Percentiles rank a stretch among this genome's conserved stretches.
phyloP scores from a whole-genome alignment of 2,113 vertebrate species.

The Rhizomys pruinosus region DNA sequence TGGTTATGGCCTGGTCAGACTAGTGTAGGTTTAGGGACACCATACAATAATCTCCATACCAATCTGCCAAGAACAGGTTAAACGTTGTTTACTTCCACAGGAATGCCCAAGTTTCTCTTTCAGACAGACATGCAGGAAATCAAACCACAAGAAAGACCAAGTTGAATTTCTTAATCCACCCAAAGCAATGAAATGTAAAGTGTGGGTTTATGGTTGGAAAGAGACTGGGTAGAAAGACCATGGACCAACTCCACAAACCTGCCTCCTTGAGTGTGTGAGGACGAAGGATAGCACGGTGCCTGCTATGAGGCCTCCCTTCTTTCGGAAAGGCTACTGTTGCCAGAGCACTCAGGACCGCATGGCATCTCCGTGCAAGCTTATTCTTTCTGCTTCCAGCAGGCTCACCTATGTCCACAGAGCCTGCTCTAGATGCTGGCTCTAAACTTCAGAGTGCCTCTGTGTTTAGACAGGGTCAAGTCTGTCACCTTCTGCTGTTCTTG shows the following conservation, averaged over 20 bases:
- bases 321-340: neutral
- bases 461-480: neutral
- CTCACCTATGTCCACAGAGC: neutral
- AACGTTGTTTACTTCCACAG: conserved; percentile 44
- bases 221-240: conserved; percentile 67
- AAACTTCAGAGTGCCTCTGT: neutral
- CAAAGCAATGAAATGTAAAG: conserved; percentile 64
- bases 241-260: conserved; percentile 43
- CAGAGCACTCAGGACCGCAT: neutral
- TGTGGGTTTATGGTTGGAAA: conserved; percentile 78
- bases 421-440: neutral
- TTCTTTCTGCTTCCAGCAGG: neutral
- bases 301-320: neutral
- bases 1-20: neutral
- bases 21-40: neutral
- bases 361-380: neutral
- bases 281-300: neutral
- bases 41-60: neutral
- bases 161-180: conserved; percentile 62
- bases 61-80: conserved; percentile 44
- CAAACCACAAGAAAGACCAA: conserved; percentile 75
- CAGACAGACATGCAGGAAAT: conserved; percentile 50
- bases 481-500: neutral
- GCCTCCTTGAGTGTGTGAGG: neutral
- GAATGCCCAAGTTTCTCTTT: conserved; percentile 47